A percentile compares a stretch with the other conserved stretches of the same genome.
phyloP scores from a whole-genome alignment of 1,140 invertebrate species.

The Drosophila busckii region DNA sequence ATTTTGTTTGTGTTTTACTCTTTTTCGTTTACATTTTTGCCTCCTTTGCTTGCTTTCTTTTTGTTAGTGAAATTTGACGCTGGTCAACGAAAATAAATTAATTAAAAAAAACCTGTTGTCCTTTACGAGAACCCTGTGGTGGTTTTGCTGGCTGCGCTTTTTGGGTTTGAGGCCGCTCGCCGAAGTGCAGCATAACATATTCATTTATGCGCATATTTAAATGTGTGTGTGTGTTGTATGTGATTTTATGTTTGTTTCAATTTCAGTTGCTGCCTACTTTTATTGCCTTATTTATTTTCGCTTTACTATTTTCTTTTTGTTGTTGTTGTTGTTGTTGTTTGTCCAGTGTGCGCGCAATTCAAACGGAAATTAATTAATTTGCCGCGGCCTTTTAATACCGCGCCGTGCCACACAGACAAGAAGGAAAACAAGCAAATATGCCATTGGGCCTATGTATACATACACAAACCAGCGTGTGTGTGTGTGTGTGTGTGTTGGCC shows the following conservation, averaged over 20 bases:
- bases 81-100: constrained; percentile 30
- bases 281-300: constrained; percentile 6
- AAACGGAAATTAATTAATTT: constrained; percentile 75
- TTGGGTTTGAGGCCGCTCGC: constrained; percentile 11
- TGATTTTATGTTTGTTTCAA: background rate
- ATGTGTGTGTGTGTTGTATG: constrained; percentile 38
- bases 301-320: constrained; percentile 12
- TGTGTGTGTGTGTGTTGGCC: too few relatives aligned
- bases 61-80: constrained; percentile 20
- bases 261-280: background rate
- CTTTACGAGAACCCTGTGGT: too few relatives aligned
- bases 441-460: background rate
- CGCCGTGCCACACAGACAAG: background rate
- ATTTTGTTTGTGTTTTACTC: background rate
- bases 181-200: constrained; percentile 30
- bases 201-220: constrained; percentile 41
- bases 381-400: constrained; percentile 25
- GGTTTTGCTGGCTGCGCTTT: constrained; percentile 18
- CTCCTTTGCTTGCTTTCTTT: constrained; percentile 19
- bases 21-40: constrained; percentile 19
- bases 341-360: constrained; percentile 50
- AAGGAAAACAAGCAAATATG: constrained; percentile 3
- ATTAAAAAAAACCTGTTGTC: constrained; percentile 38
- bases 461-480: background rate
- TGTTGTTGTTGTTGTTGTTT: constrained; percentile 41